Percentiles rank a stretch among this genome's conserved stretches.
phyloP scores from a whole-genome alignment of 2,113 vertebrate species.

The Cercopithecus mona region DNA sequence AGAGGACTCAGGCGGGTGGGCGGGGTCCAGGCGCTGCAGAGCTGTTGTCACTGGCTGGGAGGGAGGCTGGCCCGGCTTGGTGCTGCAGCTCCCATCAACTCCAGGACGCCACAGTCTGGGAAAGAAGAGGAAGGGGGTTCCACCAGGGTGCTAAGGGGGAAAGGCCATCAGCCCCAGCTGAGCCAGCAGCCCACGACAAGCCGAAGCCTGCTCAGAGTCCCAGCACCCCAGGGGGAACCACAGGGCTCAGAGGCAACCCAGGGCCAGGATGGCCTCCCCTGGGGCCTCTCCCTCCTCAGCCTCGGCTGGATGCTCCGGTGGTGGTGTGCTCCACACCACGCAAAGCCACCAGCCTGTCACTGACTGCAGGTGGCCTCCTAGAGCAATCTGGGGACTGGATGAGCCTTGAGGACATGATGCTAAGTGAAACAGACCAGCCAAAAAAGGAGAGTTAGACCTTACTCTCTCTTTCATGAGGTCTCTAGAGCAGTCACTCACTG shows the following conservation, averaged over 20 bases:
- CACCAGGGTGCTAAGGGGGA: neutral
- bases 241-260: neutral
- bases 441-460: neutral
- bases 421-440: neutral
- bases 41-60: slow-evolving; percentile 40
- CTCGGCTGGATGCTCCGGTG: neutral
- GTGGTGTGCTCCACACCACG: accelerated
- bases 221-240: neutral
- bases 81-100: slow-evolving; percentile 54
- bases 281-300: neutral
- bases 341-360: neutral
- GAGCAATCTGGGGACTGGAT: neutral
- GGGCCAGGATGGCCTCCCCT: neutral
- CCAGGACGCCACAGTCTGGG: slow-evolving; percentile 27
- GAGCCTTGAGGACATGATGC: neutral
- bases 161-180: neutral
- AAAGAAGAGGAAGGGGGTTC: neutral
- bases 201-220: neutral
- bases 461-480: neutral
- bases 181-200: neutral
- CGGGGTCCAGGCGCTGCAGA: neutral
- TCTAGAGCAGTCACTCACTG: neutral
- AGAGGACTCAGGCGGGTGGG: neutral
- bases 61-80: neutral
- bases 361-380: neutral